These are phyloP conservation scores for Leiothrix lutea DNA, from an alignment of 2,113 vertebrate species.

Conservation along the genomic window DNA sequence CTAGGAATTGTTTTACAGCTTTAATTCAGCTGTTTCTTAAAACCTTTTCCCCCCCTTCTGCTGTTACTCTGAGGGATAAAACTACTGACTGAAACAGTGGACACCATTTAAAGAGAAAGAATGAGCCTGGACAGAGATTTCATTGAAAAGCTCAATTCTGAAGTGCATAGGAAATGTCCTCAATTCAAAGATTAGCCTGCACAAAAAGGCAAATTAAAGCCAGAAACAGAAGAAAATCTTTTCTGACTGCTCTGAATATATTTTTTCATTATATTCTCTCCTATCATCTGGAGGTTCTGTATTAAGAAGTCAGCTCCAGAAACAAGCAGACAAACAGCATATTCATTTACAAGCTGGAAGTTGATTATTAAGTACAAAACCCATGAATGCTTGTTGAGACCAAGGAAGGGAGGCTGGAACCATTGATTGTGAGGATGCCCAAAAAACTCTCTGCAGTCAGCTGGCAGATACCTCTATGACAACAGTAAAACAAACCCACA, in stretches of 20 bases:
- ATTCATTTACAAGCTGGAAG: constrained; percentile 28
- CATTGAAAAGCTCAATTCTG: constrained; percentile 38
- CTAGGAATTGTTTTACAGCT: not conserved
- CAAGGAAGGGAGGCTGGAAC: not conserved
- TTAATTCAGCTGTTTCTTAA: constrained; percentile 1
- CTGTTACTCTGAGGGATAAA: constrained; percentile 29
- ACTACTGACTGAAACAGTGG: constrained; percentile 19
- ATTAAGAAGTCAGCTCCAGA: not conserved
- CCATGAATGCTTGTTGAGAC: not conserved
- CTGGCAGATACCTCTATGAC: constrained; percentile 9
- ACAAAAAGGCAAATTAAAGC: constrained; percentile 25
- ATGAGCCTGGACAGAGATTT: constrained; percentile 48
- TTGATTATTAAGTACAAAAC: not conserved
- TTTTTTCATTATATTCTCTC: not conserved
- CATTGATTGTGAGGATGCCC: not conserved
- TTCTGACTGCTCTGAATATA: not conserved
- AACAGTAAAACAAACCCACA: not conserved
- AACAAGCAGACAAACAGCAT: not conserved
- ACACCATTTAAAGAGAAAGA: constrained; percentile 31
- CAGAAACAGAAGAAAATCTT: constrained; percentile 11
- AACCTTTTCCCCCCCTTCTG: not conserved
- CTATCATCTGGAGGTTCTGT: not conserved
- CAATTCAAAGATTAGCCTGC: constrained; percentile 1
- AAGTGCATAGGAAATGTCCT: not conserved
- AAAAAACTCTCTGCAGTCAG: constrained; percentile 5